Percentiles rank a stretch among this genome's conserved stretches.
These are phyloP conservation scores for Sesia bembeciformis DNA, from an alignment of 2,888 invertebrate species.

Conservation along the genomic window DNA sequence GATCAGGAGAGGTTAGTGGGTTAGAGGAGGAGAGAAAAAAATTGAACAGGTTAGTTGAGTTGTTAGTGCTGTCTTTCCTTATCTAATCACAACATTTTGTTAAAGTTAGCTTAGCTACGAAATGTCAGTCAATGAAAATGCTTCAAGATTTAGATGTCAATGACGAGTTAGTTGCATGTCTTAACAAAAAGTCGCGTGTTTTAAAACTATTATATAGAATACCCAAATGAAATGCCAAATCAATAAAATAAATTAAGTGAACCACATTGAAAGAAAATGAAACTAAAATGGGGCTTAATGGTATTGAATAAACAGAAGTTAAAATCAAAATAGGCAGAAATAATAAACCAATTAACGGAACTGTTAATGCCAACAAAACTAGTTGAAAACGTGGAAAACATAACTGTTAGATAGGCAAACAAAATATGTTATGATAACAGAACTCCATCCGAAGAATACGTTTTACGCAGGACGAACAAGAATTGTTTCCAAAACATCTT, in stretches of 20 bases:
- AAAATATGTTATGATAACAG: conserved; percentile 70
- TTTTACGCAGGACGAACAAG: conserved; percentile 41
- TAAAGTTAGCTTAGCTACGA: not conserved
- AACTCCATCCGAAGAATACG: conserved; percentile 68
- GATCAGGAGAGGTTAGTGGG: conserved; percentile 63
- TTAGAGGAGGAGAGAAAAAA: conserved; percentile 46
- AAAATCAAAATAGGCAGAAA: conserved; percentile 10
- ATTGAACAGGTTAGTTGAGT: conserved; percentile 44
- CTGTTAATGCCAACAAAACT: conserved; percentile 30
- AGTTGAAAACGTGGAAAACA: conserved; percentile 52
- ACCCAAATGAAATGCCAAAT: no score
- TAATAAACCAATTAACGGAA: conserved; percentile 43
- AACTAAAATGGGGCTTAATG: not conserved
- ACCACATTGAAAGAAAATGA: not conserved
- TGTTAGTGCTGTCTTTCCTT: conserved; percentile 29
- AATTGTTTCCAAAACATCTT: conserved; percentile 68
- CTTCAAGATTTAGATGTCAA: no score
- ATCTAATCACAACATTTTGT: not conserved
- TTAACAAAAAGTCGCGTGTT: no score
- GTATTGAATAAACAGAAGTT: not conserved
- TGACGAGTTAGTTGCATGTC: no score
- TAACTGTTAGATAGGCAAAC: conserved; percentile 64
- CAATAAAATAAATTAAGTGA: no score
- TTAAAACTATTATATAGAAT: no score
- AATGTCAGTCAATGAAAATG: no score